Evolutionary conservation across 1,140 invertebrate genomes (phyloP), one percentile per base, ranked within the genome.

Genomic region (Phenacoccus solenopsis): DNA sequence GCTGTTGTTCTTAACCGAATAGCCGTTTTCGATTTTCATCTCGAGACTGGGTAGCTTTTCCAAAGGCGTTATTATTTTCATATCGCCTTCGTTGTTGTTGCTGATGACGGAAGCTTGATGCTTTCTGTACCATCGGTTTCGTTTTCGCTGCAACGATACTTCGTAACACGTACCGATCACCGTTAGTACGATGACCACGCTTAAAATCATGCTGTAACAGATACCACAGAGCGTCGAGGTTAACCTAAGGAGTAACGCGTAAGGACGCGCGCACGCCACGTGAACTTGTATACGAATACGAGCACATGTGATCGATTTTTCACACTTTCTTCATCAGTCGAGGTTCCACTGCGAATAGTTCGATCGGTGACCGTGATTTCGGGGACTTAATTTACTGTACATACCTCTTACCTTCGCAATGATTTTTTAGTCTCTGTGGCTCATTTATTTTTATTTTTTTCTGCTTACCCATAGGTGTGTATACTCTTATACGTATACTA

Each of bases 101-200:
- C 72, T 71, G 1, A 57, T 56, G 38, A 70, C 69, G 59, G 24
- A 49, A 1, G 68, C 30, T 27, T 70, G 68, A 4, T 71, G 49
- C 12, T 28, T 70, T 67, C 78, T 78, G n/a, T 59, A 68, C 22
- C 79, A 80, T 0, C 68, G 28, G 9, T 20, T 71, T 30, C 4
- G 74, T 13, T 70, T 74, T 22, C 72, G 76, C 70, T 76, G 74
- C 70, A 75, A 77, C 74, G 78, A 76, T 69, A 76, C 70, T 69
- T 86, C 84, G 77, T 84, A 86, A 0, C 81, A 59, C 0, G 83
- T 82, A 4, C 84, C 83, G n/a, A 80, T 76, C 7, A 85, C 28
- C 82, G 86, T 86, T 76, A 85, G 76, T 3, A 82, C n/a, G 1
- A 80, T 5, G 16, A 84, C 80, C 0, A 79, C 61, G 4, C 79